Base-by-base conservation (phyloP, 1,140 invertebrate genomes). In the Araneus ventricosus region DNA sequence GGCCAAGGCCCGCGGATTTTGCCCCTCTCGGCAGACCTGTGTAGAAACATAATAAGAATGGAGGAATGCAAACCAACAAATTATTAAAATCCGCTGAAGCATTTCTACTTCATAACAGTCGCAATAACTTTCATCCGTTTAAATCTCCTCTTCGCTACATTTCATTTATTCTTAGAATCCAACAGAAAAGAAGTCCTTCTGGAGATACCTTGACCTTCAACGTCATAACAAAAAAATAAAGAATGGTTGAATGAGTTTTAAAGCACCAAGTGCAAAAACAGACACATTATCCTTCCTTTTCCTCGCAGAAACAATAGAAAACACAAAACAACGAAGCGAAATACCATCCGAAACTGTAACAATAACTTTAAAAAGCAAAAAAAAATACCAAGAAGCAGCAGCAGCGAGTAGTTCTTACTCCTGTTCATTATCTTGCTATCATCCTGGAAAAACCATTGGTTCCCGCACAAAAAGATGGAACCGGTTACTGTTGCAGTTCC, bases 391-490 rank as follows among this genome's bases (percentile, higher is more conserved):
- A 52, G 14, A 52, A 52, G 1, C 45, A 52, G 17, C 45, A 63
- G 14, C 70, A 27, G n/a, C n/a, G n/a, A n/a, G n/a, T 75, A 17
- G 70, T 75, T 80, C 37, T 39, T n/a, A 41, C 39, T 17, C 41
- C 10, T 24, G 80, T 82, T 82, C 80, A 82, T 52, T 82, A 82
- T 82, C 37, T 75, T 20, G 70, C 70, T 75, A 22, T 30, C 70
- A 75, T 75, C 70, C 4, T 34, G 70, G 70, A 75, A 75, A 75
- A 75, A 82, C 80, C 80, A 45, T 24, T n/a, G 80, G 39, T 41
- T 80, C 75, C 30, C 75, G 30, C 24, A 80, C 75, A 39, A 24
- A 39, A 27, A 67, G 63, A 17, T 80, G 34, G 22, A 82, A 82
- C 80, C 80, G 80, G 80, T 82, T 82, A 22, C 39, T 39, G 39